Evolutionary conservation across 2,113 vertebrate genomes (phyloP).

Genomic region (Limnothrissa miodon): DNA sequence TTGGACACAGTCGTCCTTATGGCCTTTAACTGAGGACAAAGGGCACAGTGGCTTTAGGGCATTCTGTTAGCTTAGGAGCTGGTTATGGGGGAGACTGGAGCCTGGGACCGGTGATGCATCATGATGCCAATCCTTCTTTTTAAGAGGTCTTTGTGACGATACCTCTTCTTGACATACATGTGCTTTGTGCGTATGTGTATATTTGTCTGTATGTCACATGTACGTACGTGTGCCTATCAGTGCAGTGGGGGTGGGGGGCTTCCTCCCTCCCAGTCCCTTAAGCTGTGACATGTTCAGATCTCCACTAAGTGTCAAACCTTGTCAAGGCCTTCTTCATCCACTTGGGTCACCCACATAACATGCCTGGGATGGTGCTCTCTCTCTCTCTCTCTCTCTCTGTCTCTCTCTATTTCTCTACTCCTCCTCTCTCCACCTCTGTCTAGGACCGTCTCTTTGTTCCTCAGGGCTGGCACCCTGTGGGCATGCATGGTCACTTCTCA

Average conservation of each 20-base stretch:
- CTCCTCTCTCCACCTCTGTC: conserved; percentile 9
- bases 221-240: not conserved
- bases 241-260: not conserved
- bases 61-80: not conserved
- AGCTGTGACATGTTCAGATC: conserved; percentile 5
- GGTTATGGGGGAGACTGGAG: not conserved
- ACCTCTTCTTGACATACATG: conserved; percentile 9
- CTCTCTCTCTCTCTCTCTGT: conserved; percentile 23
- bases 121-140: not conserved
- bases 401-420: not conserved
- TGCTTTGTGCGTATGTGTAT: not conserved
- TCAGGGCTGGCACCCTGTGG: conserved; percentile 43
- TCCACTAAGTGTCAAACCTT: not conserved
- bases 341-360: not conserved
- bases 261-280: not conserved
- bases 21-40: not conserved
- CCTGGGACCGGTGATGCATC: not conserved
- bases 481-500: conserved; percentile 33
- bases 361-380: conserved; percentile 40
- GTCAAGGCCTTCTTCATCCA: not conserved
- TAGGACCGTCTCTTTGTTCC: conserved; percentile 41
- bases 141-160: not conserved
- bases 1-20: not conserved
- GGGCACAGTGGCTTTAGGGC: not conserved
- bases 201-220: not conserved